These are phyloP conservation scores for Onychostoma macrolepis DNA, from an alignment of 2,113 vertebrate genomes.

Conservation along the genomic window DNA sequence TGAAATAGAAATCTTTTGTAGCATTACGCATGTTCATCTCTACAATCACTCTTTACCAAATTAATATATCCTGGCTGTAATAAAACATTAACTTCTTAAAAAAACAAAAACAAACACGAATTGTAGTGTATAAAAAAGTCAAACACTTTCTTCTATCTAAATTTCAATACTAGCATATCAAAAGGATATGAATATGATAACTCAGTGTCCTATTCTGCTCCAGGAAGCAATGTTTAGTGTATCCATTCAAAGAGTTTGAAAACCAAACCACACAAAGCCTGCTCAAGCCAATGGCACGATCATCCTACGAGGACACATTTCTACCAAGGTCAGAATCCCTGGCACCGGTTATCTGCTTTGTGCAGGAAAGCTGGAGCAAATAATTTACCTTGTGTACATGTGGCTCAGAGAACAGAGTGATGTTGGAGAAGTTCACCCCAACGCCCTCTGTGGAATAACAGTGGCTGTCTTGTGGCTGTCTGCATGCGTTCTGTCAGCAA, in stretches of 20 bases:
- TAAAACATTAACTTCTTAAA: not conserved
- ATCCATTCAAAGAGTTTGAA: not conserved
- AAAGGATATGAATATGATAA: not conserved
- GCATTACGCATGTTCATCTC: not conserved
- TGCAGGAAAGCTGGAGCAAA: not conserved
- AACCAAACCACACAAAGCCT: not conserved
- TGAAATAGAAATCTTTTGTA: not conserved
- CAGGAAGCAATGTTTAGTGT: not conserved
- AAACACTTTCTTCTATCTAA: not conserved
- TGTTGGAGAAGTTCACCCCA: slow-evolving; percentile 53
- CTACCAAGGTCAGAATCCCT: slow-evolving; percentile 20
- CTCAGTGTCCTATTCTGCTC: not conserved
- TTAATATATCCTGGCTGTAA: not conserved
- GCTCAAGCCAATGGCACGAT: not conserved
- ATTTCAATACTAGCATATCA: not conserved
- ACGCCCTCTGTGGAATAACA: slow-evolving; percentile 71
- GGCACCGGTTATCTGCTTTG: not conserved
- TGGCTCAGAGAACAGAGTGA: slow-evolving; percentile 63
- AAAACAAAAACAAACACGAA: too few relatives aligned
- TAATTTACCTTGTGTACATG: slow-evolving; percentile 37
- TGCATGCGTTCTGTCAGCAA: slow-evolving; percentile 77
- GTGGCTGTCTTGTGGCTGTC: slow-evolving; percentile 69
- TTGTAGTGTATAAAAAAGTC: not conserved
- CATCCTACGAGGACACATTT: not conserved
- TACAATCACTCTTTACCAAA: not conserved